Percentiles rank a stretch among this genome's conserved stretches.
Conservation (phyloP, 1,140 invertebrate genomes). For the Neodiprion fabricii region DNA sequence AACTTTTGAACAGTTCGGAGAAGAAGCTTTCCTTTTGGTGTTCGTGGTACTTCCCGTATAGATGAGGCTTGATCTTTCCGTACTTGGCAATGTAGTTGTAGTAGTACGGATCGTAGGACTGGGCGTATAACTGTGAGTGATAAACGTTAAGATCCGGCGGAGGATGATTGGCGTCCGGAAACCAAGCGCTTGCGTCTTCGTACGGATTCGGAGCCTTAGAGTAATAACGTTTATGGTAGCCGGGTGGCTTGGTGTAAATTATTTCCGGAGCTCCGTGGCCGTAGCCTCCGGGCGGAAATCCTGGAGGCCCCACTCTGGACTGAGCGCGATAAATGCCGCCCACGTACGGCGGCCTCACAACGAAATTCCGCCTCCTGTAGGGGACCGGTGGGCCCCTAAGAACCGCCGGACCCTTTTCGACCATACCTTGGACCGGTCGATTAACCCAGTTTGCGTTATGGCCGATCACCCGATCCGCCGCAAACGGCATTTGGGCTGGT, state of each 20-base stretch:
- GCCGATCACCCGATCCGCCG: neutral
- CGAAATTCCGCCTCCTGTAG: neutral
- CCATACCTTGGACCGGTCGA: neutral
- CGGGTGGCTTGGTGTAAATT: conserved; percentile 52
- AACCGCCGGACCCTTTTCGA: neutral
- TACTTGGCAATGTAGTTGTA: conserved; percentile 56
- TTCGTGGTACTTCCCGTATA: conserved; percentile 49
- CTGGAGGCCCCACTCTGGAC: conserved; percentile 31
- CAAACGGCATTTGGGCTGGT: too few relatives aligned
- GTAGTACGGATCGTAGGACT: conserved; percentile 57
- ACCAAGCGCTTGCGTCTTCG: conserved; percentile 41
- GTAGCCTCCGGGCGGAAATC: conserved; percentile 22
- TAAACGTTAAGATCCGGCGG: conserved; percentile 44
- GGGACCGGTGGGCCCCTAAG: neutral
- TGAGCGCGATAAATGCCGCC: conserved; percentile 20
- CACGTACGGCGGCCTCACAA: neutral
- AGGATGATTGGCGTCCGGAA: conserved; percentile 36
- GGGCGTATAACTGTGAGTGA: conserved; percentile 52
- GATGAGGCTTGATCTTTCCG: conserved; percentile 52
- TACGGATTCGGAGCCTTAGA: conserved; percentile 25
- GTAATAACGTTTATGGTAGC: conserved; percentile 12
- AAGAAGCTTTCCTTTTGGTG: conserved; percentile 41
- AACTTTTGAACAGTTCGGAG: conserved; percentile 47
- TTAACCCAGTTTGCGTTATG: neutral
- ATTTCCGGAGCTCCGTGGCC: conserved; percentile 31